Evolutionary conservation across 53 echinoderm and acorn worm species (phyloP).

Genomic region (Holothuria scabra): DNA sequence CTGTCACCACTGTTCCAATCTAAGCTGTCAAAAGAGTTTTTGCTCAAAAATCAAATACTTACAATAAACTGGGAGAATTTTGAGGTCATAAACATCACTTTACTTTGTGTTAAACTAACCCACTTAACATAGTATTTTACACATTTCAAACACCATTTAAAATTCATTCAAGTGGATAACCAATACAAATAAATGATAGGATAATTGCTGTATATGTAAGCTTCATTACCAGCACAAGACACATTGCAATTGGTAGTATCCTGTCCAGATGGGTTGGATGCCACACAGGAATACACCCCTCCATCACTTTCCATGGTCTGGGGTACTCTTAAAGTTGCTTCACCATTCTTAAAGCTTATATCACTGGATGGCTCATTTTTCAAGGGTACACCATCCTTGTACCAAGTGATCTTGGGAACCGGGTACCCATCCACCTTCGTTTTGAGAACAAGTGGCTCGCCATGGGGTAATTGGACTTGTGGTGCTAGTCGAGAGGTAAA

Average conservation of each 20-base stretch:
- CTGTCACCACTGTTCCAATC: neutral
- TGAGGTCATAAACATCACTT: no score
- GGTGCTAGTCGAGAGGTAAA: constrained; percentile 35
- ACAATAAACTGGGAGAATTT: no score
- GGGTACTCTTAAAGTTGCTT: constrained; percentile 6
- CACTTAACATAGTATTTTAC: no score
- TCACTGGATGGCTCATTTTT: constrained; percentile 70
- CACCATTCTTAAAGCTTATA: constrained; percentile 36
- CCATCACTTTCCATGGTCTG: constrained; percentile 59
- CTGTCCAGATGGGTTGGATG: constrained; percentile 76
- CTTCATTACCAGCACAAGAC: constrained; percentile 63
- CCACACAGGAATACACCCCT: constrained; percentile 74
- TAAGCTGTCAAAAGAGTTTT: no score
- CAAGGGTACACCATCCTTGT: constrained; percentile 80
- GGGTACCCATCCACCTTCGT: constrained; percentile 78
- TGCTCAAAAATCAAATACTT: no score
- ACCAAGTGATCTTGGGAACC: constrained; percentile 75
- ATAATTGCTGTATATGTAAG: neutral
- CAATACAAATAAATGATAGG: no score
- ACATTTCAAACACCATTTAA: no score
- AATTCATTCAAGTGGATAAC: no score
- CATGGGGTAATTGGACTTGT: constrained; percentile 66
- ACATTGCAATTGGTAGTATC: constrained; percentile 69
- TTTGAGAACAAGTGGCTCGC: constrained; percentile 67
- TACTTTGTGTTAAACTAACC: no score